phyloP scores from a whole-genome alignment of 35 echinoderm and acorn worm genomes.

The Patiria miniata region DNA sequence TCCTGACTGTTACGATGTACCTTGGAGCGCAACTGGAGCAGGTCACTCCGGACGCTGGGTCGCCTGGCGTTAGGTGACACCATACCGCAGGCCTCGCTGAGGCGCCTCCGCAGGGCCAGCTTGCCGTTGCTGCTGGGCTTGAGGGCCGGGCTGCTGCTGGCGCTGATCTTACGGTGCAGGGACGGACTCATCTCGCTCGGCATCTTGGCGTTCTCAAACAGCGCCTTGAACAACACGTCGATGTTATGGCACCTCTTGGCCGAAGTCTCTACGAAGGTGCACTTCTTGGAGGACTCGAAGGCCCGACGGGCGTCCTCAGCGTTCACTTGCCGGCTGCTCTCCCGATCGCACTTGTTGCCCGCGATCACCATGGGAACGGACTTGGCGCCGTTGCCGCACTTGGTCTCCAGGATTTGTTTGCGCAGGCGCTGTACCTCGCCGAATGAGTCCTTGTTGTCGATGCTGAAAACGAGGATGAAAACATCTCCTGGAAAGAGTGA shows the following conservation, averaged over 20 bases:
- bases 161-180: slow-evolving; percentile 91
- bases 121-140: slow-evolving; percentile 66
- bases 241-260: slow-evolving; percentile 92
- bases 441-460: slow-evolving; percentile 84
- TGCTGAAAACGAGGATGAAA: slow-evolving; percentile 94
- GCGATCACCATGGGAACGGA: slow-evolving; percentile 95
- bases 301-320: slow-evolving; percentile 72
- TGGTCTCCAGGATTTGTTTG: slow-evolving; percentile 87
- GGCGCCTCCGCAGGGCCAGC: slow-evolving; percentile 67
- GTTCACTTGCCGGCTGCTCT: slow-evolving; percentile 66
- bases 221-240: slow-evolving; percentile 78
- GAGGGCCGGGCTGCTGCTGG: slow-evolving; percentile 70
- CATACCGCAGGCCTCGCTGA: slow-evolving; percentile 94
- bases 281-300: slow-evolving; percentile 71
- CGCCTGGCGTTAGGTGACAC: slow-evolving; percentile 83
- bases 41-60: slow-evolving; percentile 86
- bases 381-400: slow-evolving; percentile 71
- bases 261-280: slow-evolving; percentile 90
- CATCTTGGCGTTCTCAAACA: slow-evolving; percentile 96
- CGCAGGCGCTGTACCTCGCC: slow-evolving; percentile 79
- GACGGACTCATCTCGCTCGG: slow-evolving; percentile 98
- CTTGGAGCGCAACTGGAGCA: slow-evolving; percentile 77
- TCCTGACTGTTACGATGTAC: slow-evolving; percentile 71
- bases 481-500: slow-evolving; percentile 85
- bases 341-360: slow-evolving; percentile 90